Evolutionary conservation across 2,888 invertebrate genomes (phyloP).

Genomic region (Tenthredo amoena): DNA sequence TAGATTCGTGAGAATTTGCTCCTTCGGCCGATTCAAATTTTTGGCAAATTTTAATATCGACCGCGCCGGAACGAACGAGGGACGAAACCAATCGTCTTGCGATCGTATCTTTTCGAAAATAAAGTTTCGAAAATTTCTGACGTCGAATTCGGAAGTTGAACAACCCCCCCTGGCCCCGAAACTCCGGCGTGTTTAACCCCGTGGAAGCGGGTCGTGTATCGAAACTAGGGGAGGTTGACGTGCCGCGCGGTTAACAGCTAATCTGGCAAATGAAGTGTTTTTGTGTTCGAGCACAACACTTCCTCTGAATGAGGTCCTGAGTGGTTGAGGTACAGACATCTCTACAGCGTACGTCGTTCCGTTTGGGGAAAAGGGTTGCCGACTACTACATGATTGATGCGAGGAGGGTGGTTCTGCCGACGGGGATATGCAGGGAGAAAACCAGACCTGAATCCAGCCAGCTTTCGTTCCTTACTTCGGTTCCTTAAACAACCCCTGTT

Average conservation of each 20-base stretch:
- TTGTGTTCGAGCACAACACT: conserved; percentile 78
- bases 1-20: neutral
- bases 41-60: too few relatives aligned
- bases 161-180: too few relatives aligned
- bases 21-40: too few relatives aligned
- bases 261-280: conserved; percentile 78
- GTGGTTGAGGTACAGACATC: neutral
- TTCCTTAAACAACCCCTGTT: conserved; percentile 21
- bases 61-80: too few relatives aligned
- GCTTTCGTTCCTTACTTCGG: neutral
- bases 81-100: too few relatives aligned
- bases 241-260: conserved; percentile 75
- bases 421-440: neutral
- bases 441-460: neutral
- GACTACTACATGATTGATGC: conserved; percentile 77
- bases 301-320: conserved; percentile 61
- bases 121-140: too few relatives aligned
- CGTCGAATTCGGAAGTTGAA: too few relatives aligned
- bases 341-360: conserved; percentile 75
- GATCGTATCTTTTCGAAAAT: too few relatives aligned
- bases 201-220: neutral
- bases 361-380: conserved; percentile 77
- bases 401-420: conserved; percentile 64
- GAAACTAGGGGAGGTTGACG: neutral
- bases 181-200: too few relatives aligned